Evolutionary conservation across 2,888 invertebrate species (phyloP).

Genomic region (Hirtodrosophila cameraria): DNA sequence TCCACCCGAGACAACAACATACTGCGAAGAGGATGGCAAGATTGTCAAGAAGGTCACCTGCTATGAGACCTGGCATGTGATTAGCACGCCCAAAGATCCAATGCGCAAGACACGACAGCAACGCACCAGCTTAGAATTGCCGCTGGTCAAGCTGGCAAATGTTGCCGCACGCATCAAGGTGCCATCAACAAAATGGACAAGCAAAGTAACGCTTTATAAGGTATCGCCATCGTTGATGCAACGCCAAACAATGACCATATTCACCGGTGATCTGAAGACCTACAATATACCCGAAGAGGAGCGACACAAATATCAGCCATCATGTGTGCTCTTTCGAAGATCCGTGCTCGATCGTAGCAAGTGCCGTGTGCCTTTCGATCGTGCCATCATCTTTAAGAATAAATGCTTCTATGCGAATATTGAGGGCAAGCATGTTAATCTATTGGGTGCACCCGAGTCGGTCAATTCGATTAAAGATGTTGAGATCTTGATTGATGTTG

Average conservation of each 20-base stretch:
- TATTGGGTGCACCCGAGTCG: conserved; percentile 83
- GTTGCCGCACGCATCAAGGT: conserved; percentile 73
- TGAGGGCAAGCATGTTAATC: conserved; percentile 83
- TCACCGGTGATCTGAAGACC: conserved; percentile 81
- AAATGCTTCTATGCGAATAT: conserved; percentile 83
- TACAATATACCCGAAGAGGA: conserved; percentile 82
- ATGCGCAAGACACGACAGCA: conserved; percentile 54
- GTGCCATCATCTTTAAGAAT: conserved; percentile 84
- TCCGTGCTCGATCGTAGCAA: conserved; percentile 68
- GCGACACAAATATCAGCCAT: conserved; percentile 82
- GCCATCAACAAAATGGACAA: conserved; percentile 81
- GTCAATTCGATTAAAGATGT: conserved; percentile 81
- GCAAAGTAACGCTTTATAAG: conserved; percentile 82
- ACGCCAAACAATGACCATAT: conserved; percentile 73
- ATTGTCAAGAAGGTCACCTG: conserved; percentile 84
- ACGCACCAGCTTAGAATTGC: conserved; percentile 79
- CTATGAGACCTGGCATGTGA: conserved; percentile 84
- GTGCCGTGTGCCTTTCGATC: conserved; percentile 82
- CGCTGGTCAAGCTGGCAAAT: conserved; percentile 82
- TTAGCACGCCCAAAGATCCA: conserved; percentile 74
- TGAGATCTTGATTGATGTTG: conserved; percentile 82
- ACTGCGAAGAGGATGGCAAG: conserved; percentile 82
- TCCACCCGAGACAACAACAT: conserved; percentile 81
- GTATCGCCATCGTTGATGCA: conserved; percentile 66
- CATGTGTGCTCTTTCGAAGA: conserved; percentile 83